These are phyloP conservation scores for Microctonus brassicae DNA, from an alignment of 2,888 invertebrate genomes.

Conservation along the genomic window DNA sequence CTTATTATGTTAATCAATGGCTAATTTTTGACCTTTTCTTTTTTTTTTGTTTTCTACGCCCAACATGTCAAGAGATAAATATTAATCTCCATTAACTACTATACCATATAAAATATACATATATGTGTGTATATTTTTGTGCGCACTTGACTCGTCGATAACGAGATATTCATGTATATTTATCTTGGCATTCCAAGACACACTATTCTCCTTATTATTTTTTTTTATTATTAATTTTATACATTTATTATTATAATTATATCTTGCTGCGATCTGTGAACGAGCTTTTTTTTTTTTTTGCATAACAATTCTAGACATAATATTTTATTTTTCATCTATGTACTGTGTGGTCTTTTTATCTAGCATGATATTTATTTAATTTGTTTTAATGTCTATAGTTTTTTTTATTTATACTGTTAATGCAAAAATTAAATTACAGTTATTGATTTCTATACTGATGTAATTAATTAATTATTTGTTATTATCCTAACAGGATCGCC, in stretches of 20 bases:
- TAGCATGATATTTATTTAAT: slow-evolving; percentile 31
- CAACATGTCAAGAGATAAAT: slow-evolving; percentile 4
- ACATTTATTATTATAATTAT: slow-evolving; percentile 2
- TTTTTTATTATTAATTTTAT: neutral
- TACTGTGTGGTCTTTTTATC: slow-evolving; percentile 3
- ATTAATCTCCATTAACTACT: slow-evolving; percentile 14
- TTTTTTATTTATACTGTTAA: slow-evolving; percentile 11
- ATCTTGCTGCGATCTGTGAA: slow-evolving; percentile 1
- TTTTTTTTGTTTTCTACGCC: slow-evolving; percentile 10
- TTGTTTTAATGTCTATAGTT: slow-evolving; percentile 25
- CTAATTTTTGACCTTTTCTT: neutral
- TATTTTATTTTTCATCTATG: slow-evolving; percentile 1
- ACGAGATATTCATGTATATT: neutral
- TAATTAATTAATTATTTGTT: slow-evolving; percentile 37
- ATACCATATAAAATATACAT: neutral
- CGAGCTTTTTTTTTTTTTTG: neutral
- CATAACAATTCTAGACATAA: neutral
- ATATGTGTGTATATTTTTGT: no score
- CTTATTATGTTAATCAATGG: neutral
- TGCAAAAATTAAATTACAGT: no score
- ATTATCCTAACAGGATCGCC: slow-evolving; percentile 81
- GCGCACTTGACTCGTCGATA: neutral
- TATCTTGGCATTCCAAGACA: neutral
- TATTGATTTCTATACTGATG: slow-evolving; percentile 21
- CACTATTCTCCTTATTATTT: neutral